Evolutionary conservation across 1,140 invertebrate species (phyloP).

Genomic region (Zaprionus davidi): DNA sequence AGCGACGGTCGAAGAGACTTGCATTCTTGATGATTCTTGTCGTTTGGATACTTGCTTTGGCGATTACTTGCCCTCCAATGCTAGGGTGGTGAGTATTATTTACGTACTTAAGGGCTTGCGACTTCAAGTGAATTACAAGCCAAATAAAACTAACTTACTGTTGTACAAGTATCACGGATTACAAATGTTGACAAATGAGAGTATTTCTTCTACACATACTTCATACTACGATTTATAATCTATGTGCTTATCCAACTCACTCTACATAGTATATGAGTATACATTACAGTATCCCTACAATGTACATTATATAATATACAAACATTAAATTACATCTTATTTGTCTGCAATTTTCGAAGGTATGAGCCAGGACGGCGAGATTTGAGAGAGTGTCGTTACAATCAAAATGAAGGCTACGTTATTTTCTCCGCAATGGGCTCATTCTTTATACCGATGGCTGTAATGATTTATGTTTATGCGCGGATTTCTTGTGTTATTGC

Average conservation of each 20-base stretch:
- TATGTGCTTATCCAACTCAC: too few relatives aligned
- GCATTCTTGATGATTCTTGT: slow-evolving; percentile 91
- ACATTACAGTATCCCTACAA: background rate
- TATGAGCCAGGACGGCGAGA: slow-evolving; percentile 88
- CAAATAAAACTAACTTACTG: background rate
- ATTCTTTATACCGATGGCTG: slow-evolving; percentile 95
- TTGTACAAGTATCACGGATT: background rate
- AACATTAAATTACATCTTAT: background rate
- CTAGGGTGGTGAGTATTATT: slow-evolving; percentile 89
- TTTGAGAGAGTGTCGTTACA: slow-evolving; percentile 88
- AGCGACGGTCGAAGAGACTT: slow-evolving; percentile 90
- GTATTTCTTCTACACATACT: background rate
- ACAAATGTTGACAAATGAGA: background rate
- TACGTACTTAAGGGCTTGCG: background rate
- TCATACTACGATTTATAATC: too few relatives aligned
- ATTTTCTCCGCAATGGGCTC: slow-evolving; percentile 94
- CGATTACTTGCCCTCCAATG: slow-evolving; percentile 93
- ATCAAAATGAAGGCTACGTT: slow-evolving; percentile 94
- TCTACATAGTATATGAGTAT: too few relatives aligned
- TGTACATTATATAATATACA: background rate
- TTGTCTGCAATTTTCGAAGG: slow-evolving; percentile 83
- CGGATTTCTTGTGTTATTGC: slow-evolving; percentile 94
- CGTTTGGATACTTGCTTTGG: slow-evolving; percentile 92
- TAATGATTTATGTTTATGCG: slow-evolving; percentile 96
- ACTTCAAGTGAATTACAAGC: background rate